Evolutionary conservation across 92 coral and sea anemone species (phyloP).

Genomic region (Parazoanthus darwini): DNA sequence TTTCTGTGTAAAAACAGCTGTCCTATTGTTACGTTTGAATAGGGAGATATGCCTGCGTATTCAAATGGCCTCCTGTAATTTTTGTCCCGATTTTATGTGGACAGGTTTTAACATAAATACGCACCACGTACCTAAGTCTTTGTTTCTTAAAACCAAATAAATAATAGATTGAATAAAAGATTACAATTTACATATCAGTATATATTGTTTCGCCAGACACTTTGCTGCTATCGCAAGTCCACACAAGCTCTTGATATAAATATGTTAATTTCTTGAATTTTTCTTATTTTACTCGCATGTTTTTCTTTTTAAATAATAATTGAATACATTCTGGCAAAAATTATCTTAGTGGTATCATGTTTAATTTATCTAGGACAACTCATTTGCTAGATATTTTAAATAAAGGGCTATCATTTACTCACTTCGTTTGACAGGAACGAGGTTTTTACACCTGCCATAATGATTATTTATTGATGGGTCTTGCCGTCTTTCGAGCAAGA

Average conservation of each 20-base stretch:
- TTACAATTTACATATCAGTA: neutral
- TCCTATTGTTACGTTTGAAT: neutral
- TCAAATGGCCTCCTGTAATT: neutral
- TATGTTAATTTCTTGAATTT: neutral
- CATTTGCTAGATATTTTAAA: neutral
- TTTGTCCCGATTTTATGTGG: neutral
- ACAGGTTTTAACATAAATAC: neutral
- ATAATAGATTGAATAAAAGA: neutral
- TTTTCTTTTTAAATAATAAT: neutral
- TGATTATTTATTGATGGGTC: slow-evolving; percentile 23
- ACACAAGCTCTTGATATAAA: neutral
- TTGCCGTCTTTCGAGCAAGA: neutral
- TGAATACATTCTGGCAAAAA: neutral
- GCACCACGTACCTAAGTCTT: too few relatives aligned
- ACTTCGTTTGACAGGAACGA: neutral
- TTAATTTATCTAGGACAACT: neutral
- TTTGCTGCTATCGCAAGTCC: neutral
- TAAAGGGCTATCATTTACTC: neutral
- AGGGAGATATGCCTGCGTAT: neutral
- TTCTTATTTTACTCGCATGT: neutral
- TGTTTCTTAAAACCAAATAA: neutral
- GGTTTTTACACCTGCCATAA: slow-evolving; percentile 1
- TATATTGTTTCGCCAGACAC: neutral
- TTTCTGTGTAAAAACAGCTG: neutral
- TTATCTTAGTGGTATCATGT: neutral